Percentiles rank a stretch among this genome's conserved stretches.
These are phyloP conservation scores for Folsomia manolachei DNA, from an alignment of 2,888 invertebrate genomes.

Conservation along the genomic window DNA sequence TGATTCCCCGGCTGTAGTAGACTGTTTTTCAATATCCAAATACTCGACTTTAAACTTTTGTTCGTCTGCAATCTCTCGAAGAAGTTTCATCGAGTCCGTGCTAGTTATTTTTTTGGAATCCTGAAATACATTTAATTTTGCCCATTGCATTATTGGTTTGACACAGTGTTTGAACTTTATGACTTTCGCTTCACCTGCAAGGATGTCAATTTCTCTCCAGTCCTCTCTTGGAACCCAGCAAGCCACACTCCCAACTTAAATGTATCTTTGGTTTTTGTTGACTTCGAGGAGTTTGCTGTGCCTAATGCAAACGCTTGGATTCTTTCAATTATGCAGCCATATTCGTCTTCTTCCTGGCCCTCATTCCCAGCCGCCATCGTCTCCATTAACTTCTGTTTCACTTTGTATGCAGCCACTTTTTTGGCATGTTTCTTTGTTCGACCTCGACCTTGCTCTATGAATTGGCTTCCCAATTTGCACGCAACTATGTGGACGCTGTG, in stretches of 20 bases:
- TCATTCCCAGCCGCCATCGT: conserved; percentile 23
- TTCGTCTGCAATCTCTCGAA: conserved; percentile 42
- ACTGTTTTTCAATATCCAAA: conserved; percentile 32
- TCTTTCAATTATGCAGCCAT: conserved; percentile 33
- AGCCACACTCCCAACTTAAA: conserved; percentile 30
- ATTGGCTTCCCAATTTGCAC: conserved; percentile 39
- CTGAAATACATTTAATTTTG: background rate
- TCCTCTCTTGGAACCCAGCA: conserved; percentile 12
- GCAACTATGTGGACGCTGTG: conserved; percentile 34
- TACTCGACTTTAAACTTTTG: conserved; percentile 44
- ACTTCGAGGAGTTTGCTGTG: conserved; percentile 15
- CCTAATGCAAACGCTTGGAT: conserved; percentile 19
- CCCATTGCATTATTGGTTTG: background rate
- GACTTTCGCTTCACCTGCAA: conserved; percentile 21
- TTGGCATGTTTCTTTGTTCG: conserved; percentile 47
- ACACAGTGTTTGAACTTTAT: background rate
- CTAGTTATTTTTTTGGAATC: background rate
- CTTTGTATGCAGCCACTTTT: conserved; percentile 43
- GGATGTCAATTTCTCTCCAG: conserved; percentile 28
- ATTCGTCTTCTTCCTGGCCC: conserved; percentile 17
- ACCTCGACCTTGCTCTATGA: conserved; percentile 43
- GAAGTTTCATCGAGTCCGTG: conserved; percentile 30
- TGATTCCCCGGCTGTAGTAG: conserved; percentile 16
- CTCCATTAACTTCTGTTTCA: conserved; percentile 38
- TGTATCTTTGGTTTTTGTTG: conserved; percentile 25